phyloP scores from a whole-genome alignment of 2,888 invertebrate genomes.

The Hedychridium roseum region DNA sequence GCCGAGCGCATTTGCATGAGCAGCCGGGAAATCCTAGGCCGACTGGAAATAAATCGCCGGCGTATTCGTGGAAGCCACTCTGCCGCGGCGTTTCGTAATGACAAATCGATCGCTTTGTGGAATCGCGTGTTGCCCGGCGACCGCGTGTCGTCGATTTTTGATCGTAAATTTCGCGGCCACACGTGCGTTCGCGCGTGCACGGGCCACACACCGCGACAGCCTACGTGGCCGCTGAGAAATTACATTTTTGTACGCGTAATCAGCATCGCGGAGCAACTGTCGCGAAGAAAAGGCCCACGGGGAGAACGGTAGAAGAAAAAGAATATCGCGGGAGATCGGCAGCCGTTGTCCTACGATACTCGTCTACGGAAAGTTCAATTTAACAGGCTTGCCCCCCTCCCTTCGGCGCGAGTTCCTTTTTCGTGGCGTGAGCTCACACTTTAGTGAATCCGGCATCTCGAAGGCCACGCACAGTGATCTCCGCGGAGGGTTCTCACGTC shows the following conservation, averaged over 20 bases:
- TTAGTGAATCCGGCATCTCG: conserved; percentile 28
- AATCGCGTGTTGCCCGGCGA: conserved; percentile 18
- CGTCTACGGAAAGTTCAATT: conserved; percentile 11
- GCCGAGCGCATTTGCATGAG: too few relatives aligned
- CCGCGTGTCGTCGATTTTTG: conserved; percentile 42
- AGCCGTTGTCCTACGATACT: background rate
- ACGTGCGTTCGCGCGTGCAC: conserved; percentile 29
- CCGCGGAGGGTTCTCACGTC: conserved; percentile 54
- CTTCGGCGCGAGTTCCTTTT: background rate
- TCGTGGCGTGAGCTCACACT: conserved; percentile 20
- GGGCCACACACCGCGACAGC: conserved; percentile 42
- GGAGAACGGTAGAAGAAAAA: too few relatives aligned
- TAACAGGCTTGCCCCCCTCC: background rate
- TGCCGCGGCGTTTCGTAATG: conserved; percentile 38
- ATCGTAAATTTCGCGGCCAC: conserved; percentile 43
- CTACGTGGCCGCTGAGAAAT: conserved; percentile 42
- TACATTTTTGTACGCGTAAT: conserved; percentile 52
- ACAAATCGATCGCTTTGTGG: conserved; percentile 45
- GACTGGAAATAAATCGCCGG: background rate
- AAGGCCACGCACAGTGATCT: conserved; percentile 39
- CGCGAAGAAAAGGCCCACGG: conserved; percentile 10
- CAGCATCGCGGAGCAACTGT: conserved; percentile 27
- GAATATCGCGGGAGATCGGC: background rate
- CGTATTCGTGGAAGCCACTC: too few relatives aligned
- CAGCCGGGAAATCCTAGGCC: too few relatives aligned